Percentiles rank a stretch among this genome's conserved stretches.
Conservation (phyloP, 2,888 invertebrate genomes). For the Exephanes ischioxanthus region DNA sequence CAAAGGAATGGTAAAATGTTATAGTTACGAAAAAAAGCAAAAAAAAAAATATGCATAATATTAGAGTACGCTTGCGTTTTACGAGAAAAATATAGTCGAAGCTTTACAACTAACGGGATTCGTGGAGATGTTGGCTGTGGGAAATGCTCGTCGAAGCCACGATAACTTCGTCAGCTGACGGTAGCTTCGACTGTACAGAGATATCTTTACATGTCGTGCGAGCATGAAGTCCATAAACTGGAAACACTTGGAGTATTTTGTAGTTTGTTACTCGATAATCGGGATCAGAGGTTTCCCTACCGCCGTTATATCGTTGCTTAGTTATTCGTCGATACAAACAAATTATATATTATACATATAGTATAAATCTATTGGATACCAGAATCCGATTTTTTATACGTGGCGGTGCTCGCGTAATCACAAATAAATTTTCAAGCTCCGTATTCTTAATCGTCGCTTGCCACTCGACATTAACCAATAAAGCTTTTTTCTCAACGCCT, state of each 20-base stretch:
- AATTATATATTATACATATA: slow-evolving; percentile 25
- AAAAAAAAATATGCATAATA: slow-evolving; percentile 39
- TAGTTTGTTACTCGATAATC: slow-evolving; percentile 42
- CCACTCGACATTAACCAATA: too few relatives aligned
- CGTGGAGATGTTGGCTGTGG: not conserved
- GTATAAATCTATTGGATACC: not conserved
- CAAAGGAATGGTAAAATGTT: slow-evolving; percentile 47
- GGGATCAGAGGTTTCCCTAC: not conserved
- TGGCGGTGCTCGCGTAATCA: not conserved
- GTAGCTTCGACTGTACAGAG: not conserved
- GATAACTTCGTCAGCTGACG: not conserved
- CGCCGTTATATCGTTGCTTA: slow-evolving; percentile 18
- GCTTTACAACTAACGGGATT: slow-evolving; percentile 4
- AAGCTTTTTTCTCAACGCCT: too few relatives aligned
- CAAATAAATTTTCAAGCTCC: not conserved
- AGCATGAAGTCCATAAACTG: not conserved
- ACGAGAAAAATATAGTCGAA: slow-evolving; percentile 11
- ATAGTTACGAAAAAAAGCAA: slow-evolving; percentile 31
- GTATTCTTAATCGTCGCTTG: too few relatives aligned
- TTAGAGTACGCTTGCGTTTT: slow-evolving; percentile 28
- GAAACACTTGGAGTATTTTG: slow-evolving; percentile 14
- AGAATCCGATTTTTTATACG: slow-evolving; percentile 21
- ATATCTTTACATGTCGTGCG: not conserved
- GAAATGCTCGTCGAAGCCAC: not conserved
- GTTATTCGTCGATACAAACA: slow-evolving; percentile 27